Evolutionary conservation across 2,797 vertebrate species (phyloP), one percentile per base, ranked within the genome.

Genomic region (Acridotheres tristis): DNA sequence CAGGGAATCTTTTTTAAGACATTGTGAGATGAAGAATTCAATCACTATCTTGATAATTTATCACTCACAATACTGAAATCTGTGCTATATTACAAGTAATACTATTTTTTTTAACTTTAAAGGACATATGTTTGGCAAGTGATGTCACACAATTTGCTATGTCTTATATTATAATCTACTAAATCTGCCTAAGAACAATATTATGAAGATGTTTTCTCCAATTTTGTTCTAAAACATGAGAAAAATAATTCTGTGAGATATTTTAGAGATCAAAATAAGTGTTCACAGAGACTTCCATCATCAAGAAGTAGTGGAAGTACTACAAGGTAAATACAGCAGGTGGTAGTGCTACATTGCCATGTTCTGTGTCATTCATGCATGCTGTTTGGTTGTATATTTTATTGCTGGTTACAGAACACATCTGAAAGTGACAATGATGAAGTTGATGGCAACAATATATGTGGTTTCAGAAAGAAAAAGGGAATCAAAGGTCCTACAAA

Each of bases 391-490:
- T 93, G 91, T 97, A 77, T 97, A 86, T 97, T 95, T 97, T 97
- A 78, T 97, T 97, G 48, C 94, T 97, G 88, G 77, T 97, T 97
- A 58, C 97, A 99, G 99, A 98, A 98, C 50, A 78, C 86, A 27
- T 74, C 94, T 81, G 95, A 85, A 90, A 97, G 96, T 94, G 97
- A 96, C 92, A 97, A 81, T 93, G 98, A 98, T 96, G 98, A 99
- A 89, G 95, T 98, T 47, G 98, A 99, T 94, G 98, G 98, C 88
- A 98, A 97, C 84, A 95, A 94, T 91, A 96, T 98, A 80, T 97
- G 91, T 97, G 98, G 98, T 95, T 85, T 98, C 85, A 96, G 94
- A 96, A 98, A 95, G 95, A 98, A 97, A 96, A 98, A 98, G 84
- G 98, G 96, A 69, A 98, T 98, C 85, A 98, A 97, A 96, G 94